phyloP scores from a whole-genome alignment of 2,888 invertebrate species.

The Petrolisthes manimaculis region DNA sequence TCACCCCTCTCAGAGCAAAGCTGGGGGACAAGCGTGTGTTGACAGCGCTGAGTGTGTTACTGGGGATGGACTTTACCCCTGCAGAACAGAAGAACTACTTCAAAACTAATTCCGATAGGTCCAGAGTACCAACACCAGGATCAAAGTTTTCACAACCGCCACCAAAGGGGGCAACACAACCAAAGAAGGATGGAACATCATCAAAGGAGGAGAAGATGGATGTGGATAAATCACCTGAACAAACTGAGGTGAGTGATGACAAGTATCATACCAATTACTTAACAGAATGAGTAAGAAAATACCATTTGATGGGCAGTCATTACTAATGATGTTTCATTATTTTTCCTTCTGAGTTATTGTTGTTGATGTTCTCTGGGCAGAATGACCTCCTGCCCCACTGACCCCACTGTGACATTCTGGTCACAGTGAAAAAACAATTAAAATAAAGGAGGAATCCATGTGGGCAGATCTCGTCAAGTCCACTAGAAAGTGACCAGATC shows the following conservation, averaged over 20 bases:
- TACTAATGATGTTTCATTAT: too few relatives aligned
- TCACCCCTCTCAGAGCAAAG: constrained; percentile 69
- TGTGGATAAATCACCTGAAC: constrained; percentile 64
- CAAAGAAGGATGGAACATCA: constrained; percentile 69
- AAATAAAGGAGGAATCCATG: too few relatives aligned
- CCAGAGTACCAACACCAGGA: constrained; percentile 1
- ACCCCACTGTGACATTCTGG: too few relatives aligned
- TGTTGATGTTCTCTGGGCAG: too few relatives aligned
- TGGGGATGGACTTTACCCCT: constrained; percentile 74
- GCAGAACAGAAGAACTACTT: constrained; percentile 71
- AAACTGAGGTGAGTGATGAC: constrained; percentile 33
- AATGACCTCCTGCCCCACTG: too few relatives aligned
- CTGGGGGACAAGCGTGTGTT: constrained; percentile 79
- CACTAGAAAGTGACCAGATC: too few relatives aligned
- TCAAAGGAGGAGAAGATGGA: constrained; percentile 67
- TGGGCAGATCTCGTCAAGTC: too few relatives aligned
- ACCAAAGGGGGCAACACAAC: constrained; percentile 67
- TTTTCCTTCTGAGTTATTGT: too few relatives aligned
- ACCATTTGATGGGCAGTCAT: neutral
- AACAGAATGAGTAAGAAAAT: neutral
- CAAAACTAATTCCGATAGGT: neutral
- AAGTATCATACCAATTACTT: neutral
- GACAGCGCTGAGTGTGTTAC: constrained; percentile 79
- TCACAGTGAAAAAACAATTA: too few relatives aligned
- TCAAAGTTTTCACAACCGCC: constrained; percentile 69